Base-by-base conservation (phyloP, 2,113 vertebrate genomes). In the Myotis lucifugus region DNA sequence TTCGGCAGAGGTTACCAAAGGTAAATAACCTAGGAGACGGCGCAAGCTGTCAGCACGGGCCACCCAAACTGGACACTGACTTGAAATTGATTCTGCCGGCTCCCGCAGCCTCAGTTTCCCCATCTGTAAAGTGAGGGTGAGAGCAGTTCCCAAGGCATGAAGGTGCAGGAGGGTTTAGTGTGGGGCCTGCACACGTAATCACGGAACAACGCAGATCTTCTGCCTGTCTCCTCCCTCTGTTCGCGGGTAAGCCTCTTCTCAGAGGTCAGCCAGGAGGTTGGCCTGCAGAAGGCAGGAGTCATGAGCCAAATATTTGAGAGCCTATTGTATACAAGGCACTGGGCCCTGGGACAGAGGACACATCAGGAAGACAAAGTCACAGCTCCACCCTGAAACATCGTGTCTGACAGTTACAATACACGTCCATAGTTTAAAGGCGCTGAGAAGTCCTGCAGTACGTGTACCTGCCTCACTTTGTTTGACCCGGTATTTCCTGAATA, bases 101-200 rank as follows among this genome's bases (percentile, higher is more conserved):
- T 34, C 29, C 64, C 42, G 11, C 42, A 42, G 15, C 8, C 66
- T 54, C 34, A 8, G 4, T 54, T n/a, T 87, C 34, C 69, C 66
- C 32, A 8, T 59, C 25, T 18, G 27, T 40, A 13, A 27, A 17
- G 5, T 10, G 40, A 37, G 50, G 10, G 8, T 4, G 46, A 25
- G 0, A 25, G 42, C 2, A 2, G 18, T 42, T 56, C 61, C 25
- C 27, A 10, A 70, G 29, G 73, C 17, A 8, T 9, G 52, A 25
- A 5, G 66, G 14, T 14, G 1, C 11, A 2, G 8, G 50, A n/a
- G 42, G 73, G 15, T 12, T 18, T 27, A 1, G 3, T 4, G 0
- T 8, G 69, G 69, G 50, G 14, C 73, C 32, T 17, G 59, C 59
- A 14, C 85, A 29, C 3, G 42, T 17, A 4, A 40, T 23, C 14